These are phyloP conservation scores for Turnix velox DNA, from an alignment of 2,113 vertebrate species.

Conservation along the genomic window DNA sequence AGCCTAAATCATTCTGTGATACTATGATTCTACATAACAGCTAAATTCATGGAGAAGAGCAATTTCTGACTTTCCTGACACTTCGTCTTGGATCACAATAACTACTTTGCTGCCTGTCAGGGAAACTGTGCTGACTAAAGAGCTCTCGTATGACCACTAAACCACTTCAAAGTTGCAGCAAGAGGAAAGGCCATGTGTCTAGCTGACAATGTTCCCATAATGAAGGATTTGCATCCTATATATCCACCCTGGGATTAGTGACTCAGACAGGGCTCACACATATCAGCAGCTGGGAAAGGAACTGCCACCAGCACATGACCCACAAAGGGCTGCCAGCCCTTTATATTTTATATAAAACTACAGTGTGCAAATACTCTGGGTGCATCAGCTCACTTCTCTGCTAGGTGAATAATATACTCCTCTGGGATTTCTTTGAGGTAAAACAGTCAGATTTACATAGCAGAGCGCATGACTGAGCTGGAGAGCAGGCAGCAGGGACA, in stretches of 20 bases:
- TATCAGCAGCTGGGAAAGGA: not conserved
- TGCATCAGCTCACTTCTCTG: not conserved
- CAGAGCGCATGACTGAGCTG: not conserved
- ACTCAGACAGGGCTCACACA: not conserved
- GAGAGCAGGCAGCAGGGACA: not conserved
- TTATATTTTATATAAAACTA: too few relatives aligned
- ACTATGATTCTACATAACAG: not conserved
- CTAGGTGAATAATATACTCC: not conserved
- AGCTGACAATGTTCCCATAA: not conserved
- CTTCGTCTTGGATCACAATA: not conserved
- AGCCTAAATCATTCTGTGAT: too few relatives aligned
- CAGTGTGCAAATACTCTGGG: too few relatives aligned
- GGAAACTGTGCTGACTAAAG: not conserved
- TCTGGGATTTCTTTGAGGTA: not conserved
- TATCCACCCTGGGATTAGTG: not conserved
- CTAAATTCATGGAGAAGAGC: not conserved
- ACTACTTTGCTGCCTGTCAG: not conserved
- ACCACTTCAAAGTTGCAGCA: constrained; percentile 5
- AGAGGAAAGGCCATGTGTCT: not conserved
- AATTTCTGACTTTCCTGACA: not conserved
- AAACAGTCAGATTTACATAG: rapidly evolving
- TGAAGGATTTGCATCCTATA: not conserved
- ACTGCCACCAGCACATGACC: not conserved
- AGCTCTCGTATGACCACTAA: not conserved
- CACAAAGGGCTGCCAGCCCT: not conserved